Base-by-base conservation (phyloP, 1,140 invertebrate species). In the Neuroterus valhalla region DNA sequence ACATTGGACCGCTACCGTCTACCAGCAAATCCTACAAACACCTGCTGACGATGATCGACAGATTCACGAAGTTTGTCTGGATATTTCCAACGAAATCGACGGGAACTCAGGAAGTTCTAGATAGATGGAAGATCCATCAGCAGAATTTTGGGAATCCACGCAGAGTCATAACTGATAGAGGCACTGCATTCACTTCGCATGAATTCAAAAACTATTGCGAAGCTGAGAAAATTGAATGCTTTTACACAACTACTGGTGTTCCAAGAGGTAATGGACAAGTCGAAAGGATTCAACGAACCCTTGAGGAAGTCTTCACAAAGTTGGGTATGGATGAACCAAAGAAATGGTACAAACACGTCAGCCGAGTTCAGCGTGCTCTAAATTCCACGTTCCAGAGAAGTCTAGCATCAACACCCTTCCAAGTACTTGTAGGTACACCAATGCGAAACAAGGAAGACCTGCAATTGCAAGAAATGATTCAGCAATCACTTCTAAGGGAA, bases 1-100 rank as follows among this genome's bases (percentile, higher is more conserved):
- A 81, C 71, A 26, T 76, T 31, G 81, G 77, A 4, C 87, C 88
- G 8, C 68, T 89, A 43, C 70, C 76, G 15, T 66, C 77, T 3
- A 87, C 86, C 0, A 78, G 79, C 14, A 90, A 90, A 55, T 74
- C 78, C 6, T 90, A 90, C 68, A 83, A 85, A 50, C 79, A 90
- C 70, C 81, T 90, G 8, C 81, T 89, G 0, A 83, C 77, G 0
- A 72, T 90, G 1, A 75, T 89, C 2, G 87, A n/a, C n/a, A n/a
- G n/a, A n/a, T n/a, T n/a, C n/a, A n/a, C n/a, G n/a, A n/a, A n/a
- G n/a, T n/a, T n/a, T 43, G 42, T 43, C 5, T 43, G 42, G 42
- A 43, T 43, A 6, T 43, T 43, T 43, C 42, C 42, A 43, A 43
- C 42, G 4, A 43, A 43, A 43, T 43, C 42, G 4, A 43, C 42